Percentiles rank a stretch among this genome's conserved stretches.
These are phyloP conservation scores for Petromus typicus DNA, from an alignment of 2,113 vertebrate species.

Conservation along the genomic window DNA sequence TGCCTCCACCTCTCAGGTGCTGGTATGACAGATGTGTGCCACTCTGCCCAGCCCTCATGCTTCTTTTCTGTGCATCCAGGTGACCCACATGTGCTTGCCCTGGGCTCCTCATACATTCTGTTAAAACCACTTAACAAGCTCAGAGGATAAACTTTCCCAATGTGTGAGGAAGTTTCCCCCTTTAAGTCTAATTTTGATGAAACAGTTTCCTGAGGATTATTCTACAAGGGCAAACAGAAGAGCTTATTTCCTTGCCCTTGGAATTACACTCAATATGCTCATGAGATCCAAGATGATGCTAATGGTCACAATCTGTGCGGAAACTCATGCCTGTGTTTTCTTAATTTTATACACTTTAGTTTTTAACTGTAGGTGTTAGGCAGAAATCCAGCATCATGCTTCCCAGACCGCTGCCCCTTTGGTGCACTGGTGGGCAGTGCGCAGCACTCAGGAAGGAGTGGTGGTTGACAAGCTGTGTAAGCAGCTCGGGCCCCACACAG, in stretches of 20 bases:
- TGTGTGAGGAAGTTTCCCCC: background rate
- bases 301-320: too few species aligned
- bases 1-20: background rate
- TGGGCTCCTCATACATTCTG: background rate
- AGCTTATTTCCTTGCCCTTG: background rate
- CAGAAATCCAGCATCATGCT: background rate
- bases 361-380: background rate
- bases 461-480: too few species aligned
- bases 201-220: background rate
- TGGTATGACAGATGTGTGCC: background rate
- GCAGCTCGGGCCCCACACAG: background rate
- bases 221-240: background rate
- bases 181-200: background rate
- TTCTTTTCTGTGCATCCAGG: background rate
- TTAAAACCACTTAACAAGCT: background rate
- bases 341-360: background rate
- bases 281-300: background rate
- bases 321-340: background rate
- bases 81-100: background rate
- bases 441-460: background rate
- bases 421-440: background rate
- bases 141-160: background rate
- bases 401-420: background rate
- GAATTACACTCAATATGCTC: background rate
- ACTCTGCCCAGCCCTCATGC: background rate